These are phyloP conservation scores for Leuciscus waleckii DNA, from an alignment of 2,797 vertebrate genomes.

Conservation along the genomic window DNA sequence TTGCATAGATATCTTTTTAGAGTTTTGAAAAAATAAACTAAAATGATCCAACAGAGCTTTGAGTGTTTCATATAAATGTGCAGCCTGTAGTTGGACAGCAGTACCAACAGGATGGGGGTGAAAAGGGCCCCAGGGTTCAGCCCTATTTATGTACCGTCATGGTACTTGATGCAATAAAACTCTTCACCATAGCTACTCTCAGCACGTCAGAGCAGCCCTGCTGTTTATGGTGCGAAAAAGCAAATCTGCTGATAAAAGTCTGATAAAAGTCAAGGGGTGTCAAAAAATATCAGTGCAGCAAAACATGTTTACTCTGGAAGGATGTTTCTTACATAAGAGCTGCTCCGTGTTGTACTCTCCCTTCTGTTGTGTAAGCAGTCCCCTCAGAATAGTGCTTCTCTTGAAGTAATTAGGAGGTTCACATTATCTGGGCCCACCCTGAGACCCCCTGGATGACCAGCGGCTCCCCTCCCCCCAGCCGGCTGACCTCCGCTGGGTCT, in stretches of 20 bases:
- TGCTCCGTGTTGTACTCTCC: not conserved
- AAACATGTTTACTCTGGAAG: constrained; percentile 51
- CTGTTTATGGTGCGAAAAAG: constrained; percentile 14
- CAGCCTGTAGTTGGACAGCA: not conserved
- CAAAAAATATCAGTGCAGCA: constrained; percentile 41
- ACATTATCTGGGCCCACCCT: constrained; percentile 22
- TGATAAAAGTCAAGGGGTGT: constrained; percentile 7
- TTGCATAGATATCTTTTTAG: not conserved
- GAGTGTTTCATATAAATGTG: not conserved
- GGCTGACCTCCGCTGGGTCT: not conserved
- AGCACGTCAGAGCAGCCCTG: not conserved
- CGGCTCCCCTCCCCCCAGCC: constrained; percentile 3
- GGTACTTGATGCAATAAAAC: not conserved
- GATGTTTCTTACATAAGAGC: constrained; percentile 35
- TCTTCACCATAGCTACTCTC: not conserved
- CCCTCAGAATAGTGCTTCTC: constrained; percentile 9
- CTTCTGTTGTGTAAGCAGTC: constrained; percentile 38
- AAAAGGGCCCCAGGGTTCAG: constrained; percentile 2
- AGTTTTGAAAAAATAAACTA: not conserved
- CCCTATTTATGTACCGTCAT: not conserved
- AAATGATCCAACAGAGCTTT: not conserved
- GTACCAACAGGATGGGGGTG: not conserved
- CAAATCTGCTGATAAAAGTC: constrained; percentile 26
- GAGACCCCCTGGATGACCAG: constrained; percentile 14
- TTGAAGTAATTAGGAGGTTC: constrained; percentile 37